Evolutionary conservation across 2,888 invertebrate genomes (phyloP).

Genomic region (Hyposoter didymator): DNA sequence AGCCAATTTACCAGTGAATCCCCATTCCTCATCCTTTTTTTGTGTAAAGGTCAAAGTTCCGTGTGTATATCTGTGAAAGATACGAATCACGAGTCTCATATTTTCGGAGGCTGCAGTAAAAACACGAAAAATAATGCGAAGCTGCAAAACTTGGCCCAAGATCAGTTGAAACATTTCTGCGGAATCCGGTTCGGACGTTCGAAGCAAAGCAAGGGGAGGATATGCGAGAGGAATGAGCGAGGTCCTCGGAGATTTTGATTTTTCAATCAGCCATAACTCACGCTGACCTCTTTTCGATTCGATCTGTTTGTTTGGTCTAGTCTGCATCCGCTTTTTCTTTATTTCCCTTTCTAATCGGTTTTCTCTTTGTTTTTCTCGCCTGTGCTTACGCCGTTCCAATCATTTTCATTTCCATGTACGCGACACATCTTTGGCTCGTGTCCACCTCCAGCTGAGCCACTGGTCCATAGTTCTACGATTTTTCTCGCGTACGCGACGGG

Average conservation of each 20-base stretch:
- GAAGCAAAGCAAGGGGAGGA: constrained; percentile 4
- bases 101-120: constrained; percentile 40
- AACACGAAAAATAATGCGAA: not conserved
- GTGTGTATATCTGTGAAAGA: constrained; percentile 9
- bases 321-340: not conserved
- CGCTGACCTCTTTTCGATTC: constrained; percentile 56
- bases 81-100: constrained; percentile 30
- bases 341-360: not conserved
- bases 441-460: constrained; percentile 47
- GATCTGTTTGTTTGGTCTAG: constrained; percentile 42
- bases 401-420: not conserved
- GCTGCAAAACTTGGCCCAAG: constrained; percentile 53
- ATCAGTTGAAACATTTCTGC: constrained; percentile 55
- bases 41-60: not conserved
- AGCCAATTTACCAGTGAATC: not conserved
- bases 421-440: constrained; percentile 30
- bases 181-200: constrained; percentile 23
- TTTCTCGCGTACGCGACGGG: constrained; percentile 14
- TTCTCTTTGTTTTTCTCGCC: constrained; percentile 9
- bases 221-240: constrained; percentile 6
- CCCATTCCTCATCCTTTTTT: not conserved
- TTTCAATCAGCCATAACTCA: constrained; percentile 68
- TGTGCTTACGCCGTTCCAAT: not conserved
- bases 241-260: constrained; percentile 62
- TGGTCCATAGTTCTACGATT: constrained; percentile 16